Base-by-base conservation (phyloP, 1,140 invertebrate genomes). In the Dysdera silvatica region DNA sequence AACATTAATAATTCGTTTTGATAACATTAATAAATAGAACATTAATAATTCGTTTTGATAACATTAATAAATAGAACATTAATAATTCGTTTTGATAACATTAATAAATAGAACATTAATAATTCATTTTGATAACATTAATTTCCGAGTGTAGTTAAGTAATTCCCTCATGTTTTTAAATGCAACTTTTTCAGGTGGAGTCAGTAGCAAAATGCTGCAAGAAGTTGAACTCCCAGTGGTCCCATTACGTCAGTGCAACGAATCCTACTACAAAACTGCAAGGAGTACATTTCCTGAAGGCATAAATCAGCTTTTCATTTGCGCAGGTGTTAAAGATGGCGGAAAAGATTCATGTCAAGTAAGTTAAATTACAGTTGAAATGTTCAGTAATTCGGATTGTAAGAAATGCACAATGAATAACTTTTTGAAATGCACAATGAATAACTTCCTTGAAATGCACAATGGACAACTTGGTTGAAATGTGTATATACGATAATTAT, bases 311-410 rank as follows among this genome's bases (percentile, higher is more conserved):
- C 78, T 81, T 0, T 82, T 88, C 6, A 43, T 93, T 1, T 94
- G 90, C 70, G 91, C 89, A 5, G 89, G 88, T 8, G 82, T 79
- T 58, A 71, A 79, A 31, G 61, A 72, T 7, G 88, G 88, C 0
- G 85, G 85, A 18, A 86, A 86, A 72, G 89, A 92, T 73, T 84
- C 88, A 5, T 92, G 89, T 71, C 85, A 88, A 74, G 84, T 82
- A 74, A 54, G 55, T 4, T 16, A 31, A 18, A 32, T 23, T 1
- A 47, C 10, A 23, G 20, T 20, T 20, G 24, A 47, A 23, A 14
- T 45, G 41, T 16, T 3, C 24, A 20, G 18, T 47, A 40, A 40
- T 40, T 8, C 16, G 7, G 18, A 40, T 40, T 40, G 4, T 2
- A 2, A 23, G 24, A 47, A 10, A 18, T n/a, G n/a, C n/a, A n/a